A percentile compares a stretch with the other conserved stretches of the same genome.
Evolutionary conservation across 92 coral and sea anemone species (phyloP).

Genomic region (Palythoa caribaeorum): DNA sequence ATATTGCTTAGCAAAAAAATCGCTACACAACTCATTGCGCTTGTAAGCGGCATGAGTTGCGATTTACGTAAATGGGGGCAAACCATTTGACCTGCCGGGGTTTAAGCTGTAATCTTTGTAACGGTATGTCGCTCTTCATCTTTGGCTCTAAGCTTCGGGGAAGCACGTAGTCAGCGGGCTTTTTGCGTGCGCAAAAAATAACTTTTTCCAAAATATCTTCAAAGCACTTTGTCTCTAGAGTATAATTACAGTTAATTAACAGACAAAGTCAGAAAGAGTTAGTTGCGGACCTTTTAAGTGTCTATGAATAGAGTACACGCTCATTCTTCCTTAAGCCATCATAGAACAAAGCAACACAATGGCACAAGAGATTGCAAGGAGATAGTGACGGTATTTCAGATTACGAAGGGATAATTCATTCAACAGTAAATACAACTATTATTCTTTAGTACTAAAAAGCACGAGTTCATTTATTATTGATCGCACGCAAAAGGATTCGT

Average conservation of each 20-base stretch:
- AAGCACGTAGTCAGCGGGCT: not conserved
- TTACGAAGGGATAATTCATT: constrained; percentile 5
- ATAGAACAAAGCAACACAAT: constrained; percentile 42
- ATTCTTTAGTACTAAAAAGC: not conserved
- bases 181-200: not conserved
- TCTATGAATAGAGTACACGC: not conserved
- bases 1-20: constrained; percentile 27
- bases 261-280: not conserved
- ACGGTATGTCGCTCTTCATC: constrained; percentile 19
- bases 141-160: not conserved
- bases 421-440: not conserved
- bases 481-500: constrained; percentile 5
- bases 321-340: constrained; percentile 13
- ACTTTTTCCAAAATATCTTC: too few relatives aligned
- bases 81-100: constrained; percentile 8
- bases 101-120: not conserved
- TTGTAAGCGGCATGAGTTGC: not conserved
- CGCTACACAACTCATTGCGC: not conserved
- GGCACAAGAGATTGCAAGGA: not conserved
- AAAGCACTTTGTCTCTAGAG: constrained; percentile 15
- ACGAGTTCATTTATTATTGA: constrained; percentile 39
- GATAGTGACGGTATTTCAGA: constrained; percentile 29
- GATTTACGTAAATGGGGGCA: constrained; percentile 21
- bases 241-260: constrained; percentile 23
- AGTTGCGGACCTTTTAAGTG: constrained; percentile 11